Percentiles rank a stretch among this genome's conserved stretches.
These are phyloP conservation scores for Eretmochelys imbricata DNA, from an alignment of 2,113 vertebrate species.

Conservation along the genomic window DNA sequence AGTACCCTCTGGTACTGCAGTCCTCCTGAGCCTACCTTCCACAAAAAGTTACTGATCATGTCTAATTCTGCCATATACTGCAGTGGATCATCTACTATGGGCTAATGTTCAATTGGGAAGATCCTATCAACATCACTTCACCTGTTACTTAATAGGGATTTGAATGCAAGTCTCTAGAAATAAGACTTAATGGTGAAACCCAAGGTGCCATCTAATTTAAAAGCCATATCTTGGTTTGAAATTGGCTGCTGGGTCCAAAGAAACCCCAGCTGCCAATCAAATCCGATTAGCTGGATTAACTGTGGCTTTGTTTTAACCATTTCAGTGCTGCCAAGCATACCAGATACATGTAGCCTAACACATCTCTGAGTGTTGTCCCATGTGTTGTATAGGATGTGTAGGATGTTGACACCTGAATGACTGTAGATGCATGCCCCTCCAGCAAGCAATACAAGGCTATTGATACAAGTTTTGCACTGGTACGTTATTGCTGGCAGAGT, in stretches of 20 bases:
- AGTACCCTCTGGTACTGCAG: neutral
- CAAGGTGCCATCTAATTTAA: neutral
- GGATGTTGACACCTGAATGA: neutral
- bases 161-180: neutral
- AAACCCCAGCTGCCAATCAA: neutral
- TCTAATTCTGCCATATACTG: neutral
- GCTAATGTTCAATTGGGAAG: neutral
- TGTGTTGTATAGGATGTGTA: neutral
- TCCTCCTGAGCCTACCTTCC: neutral
- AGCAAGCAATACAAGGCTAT: neutral
- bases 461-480: neutral
- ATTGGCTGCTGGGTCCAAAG: neutral
- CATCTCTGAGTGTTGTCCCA: neutral
- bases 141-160: neutral
- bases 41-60: neutral
- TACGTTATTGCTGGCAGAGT: neutral
- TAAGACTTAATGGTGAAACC: neutral
- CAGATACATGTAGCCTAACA: neutral
- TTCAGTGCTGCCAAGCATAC: neutral
- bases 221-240: neutral
- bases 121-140: neutral
- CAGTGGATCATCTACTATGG: neutral
- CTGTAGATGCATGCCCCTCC: neutral
- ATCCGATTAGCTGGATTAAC: neutral
- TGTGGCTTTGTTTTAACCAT: neutral